Evolutionary conservation across 1,140 invertebrate genomes (phyloP), one percentile per base, ranked within the genome.

Genomic region (Drosophila seguyi): DNA sequence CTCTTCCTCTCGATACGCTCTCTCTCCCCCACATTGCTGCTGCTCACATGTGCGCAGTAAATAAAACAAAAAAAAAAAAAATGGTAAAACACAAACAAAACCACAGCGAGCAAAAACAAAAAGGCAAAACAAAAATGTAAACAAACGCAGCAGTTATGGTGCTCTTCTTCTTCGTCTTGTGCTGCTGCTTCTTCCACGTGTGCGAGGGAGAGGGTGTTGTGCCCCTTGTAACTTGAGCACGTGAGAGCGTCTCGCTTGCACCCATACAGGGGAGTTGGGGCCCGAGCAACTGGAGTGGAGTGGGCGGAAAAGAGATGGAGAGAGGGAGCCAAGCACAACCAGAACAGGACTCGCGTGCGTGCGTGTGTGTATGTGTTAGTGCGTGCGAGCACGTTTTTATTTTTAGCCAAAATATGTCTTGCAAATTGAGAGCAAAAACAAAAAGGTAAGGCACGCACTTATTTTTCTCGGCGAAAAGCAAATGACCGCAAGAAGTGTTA

Each of bases 1-100:
- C 39, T 25, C 58, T 53, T 45, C 36, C 50, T 10, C 27, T 62
- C 52, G 31, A 60, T 39, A 44, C 65, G 57, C 45, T 44, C 45
- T 52, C 75, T 22, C 61, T 69, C 56, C 56, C 50, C 31, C 75
- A 60, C 56, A 39, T 66, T 25, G 62, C 45, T 52, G 63, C 39
- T 66, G 62, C 71, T 87, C 67, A 87, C 84, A 87, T 87, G 83
- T 87, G 83, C 84, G 83, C 83, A 88, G 80, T 77, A 74, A 87
- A 80, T 36, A 67, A 69, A 67, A 69, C 36, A 20, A 66, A 65
- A 68, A 59, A 31, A 4, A 4, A 25, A 25, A 25, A 2, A 25
- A 25, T 0, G n/a, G 22, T 8, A 66, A 68, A 42, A 42, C 61
- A 18, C 55, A 31, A 20, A 60, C 61, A 65, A 66, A 66, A 55